Percentiles rank a stretch among this genome's conserved stretches.
phyloP scores from a whole-genome alignment of 2,888 invertebrate genomes.

The Adelphocoris suturalis region DNA sequence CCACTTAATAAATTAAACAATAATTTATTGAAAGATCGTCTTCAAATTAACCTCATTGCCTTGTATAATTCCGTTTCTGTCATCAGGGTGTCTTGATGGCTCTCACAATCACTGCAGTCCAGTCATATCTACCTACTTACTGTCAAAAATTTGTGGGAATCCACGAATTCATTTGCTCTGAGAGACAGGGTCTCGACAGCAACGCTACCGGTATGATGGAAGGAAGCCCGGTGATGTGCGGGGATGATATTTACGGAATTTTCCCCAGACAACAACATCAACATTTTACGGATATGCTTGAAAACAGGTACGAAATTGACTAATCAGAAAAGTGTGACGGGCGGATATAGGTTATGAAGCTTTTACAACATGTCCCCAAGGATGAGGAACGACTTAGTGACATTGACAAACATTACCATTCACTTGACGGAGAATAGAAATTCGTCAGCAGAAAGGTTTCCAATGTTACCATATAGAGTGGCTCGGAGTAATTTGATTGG shows the following conservation, averaged over 20 bases:
- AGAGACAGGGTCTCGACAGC: neutral
- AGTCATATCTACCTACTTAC: neutral
- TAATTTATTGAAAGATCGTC: neutral
- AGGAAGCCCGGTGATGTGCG: neutral
- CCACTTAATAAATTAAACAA: too few species aligned
- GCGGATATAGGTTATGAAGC: too few species aligned
- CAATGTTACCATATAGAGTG: too few species aligned
- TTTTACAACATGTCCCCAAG: too few species aligned
- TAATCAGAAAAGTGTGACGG: too few species aligned
- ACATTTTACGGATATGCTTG: neutral
- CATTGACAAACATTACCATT: too few species aligned
- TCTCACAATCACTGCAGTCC: neutral
- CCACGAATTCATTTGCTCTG: slow-evolving; percentile 7
- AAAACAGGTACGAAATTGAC: neutral
- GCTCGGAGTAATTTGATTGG: too few species aligned
- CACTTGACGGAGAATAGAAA: too few species aligned
- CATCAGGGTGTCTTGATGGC: neutral
- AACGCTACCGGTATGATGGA: neutral
- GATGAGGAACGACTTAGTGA: too few species aligned
- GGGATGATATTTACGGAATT: neutral
- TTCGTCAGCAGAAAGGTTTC: too few species aligned
- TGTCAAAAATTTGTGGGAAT: neutral
- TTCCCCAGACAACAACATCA: neutral
- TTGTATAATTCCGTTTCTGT: neutral
- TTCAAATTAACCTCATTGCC: neutral